A percentile compares a stretch with the other conserved stretches of the same genome.
Evolutionary conservation across 2,113 vertebrate genomes (phyloP).

Genomic region (Mormyrus lacerda): DNA sequence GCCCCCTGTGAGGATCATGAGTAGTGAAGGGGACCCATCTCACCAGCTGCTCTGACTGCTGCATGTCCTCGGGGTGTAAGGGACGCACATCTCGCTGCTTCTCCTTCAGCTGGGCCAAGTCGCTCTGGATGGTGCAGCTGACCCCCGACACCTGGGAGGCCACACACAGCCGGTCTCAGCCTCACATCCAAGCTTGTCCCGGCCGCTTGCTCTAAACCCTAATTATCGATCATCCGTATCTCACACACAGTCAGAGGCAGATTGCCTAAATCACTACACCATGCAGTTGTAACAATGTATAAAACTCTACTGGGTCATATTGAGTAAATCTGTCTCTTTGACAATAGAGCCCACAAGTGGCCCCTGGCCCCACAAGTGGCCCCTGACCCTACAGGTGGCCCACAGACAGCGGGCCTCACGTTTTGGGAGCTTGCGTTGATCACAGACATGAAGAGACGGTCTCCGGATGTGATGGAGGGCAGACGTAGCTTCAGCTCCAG

Average conservation of each 20-base stretch:
- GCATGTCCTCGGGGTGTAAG: conserved; percentile 71
- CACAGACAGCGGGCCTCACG: conserved; percentile 58
- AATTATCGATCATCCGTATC: background rate
- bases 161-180: background rate
- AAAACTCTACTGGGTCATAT: background rate
- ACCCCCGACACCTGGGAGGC: conserved; percentile 59
- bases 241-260: background rate
- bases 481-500: conserved; percentile 67
- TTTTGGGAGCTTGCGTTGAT: conserved; percentile 67
- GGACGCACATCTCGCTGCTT: conserved; percentile 53
- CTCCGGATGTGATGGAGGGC: conserved; percentile 68
- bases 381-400: background rate
- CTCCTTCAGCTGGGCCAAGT: conserved; percentile 46
- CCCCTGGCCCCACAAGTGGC: background rate
- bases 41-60: conserved; percentile 68
- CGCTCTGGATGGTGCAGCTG: conserved; percentile 62
- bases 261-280: background rate
- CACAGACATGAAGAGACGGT: conserved; percentile 68
- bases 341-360: background rate
- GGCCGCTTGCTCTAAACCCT: background rate
- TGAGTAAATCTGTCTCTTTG: background rate
- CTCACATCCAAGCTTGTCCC: background rate
- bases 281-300: background rate
- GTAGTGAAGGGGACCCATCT: conserved; percentile 22
- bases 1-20: background rate